Evolutionary conservation across 2,797 vertebrate species (phyloP), one percentile per base, ranked within the genome.

Genomic region (Poeciliopsis gracilis): DNA sequence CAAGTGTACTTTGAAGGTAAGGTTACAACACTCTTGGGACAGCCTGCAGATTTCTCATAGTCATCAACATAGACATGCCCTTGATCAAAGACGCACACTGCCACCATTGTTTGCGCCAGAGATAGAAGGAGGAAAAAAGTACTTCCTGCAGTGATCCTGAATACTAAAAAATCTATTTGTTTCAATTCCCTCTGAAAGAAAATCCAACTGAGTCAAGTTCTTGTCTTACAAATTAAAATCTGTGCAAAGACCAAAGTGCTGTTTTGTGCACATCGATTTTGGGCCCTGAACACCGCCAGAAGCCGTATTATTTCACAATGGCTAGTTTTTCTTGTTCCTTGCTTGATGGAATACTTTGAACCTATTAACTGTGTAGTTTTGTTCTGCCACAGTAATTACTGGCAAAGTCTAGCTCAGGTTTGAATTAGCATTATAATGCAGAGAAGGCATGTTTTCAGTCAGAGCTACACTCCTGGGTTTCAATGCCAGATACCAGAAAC

Each of bases 201-300:
- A 85, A 88, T 83, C 71, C 85, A 80, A 73, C 77, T 74, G 79
- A 86, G 90, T 87, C 82, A 88, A 84, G 78, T 82, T 90, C 82
- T 88, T 90, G 89, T 94, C 89, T 88, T 82, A 86, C 84, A 91
- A 92, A 91, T 92, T 90, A 87, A 90, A 94, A 90, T 77, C 76
- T 16, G 59, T 69, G 80, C 90, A 86, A 86, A 92, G 89, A 94
- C 91, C 88, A 93, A 92, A 93, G 88, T 80, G 67, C 61, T 83
- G 89, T 93, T 93, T 91, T 86, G 87, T 85, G 76, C 83, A 84
- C 78, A 87, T 81, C 83, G 86, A 88, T 91, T 93, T 84, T 75
- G 79, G 78, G 84, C 55, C 69, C 41, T 20, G 81, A 81, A 83
- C 79, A 86, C 77, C 86, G 83, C 82, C 83, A 84, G 85, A 85